phyloP scores from a whole-genome alignment of 2,888 invertebrate genomes.

The Alloplasta piceator region DNA sequence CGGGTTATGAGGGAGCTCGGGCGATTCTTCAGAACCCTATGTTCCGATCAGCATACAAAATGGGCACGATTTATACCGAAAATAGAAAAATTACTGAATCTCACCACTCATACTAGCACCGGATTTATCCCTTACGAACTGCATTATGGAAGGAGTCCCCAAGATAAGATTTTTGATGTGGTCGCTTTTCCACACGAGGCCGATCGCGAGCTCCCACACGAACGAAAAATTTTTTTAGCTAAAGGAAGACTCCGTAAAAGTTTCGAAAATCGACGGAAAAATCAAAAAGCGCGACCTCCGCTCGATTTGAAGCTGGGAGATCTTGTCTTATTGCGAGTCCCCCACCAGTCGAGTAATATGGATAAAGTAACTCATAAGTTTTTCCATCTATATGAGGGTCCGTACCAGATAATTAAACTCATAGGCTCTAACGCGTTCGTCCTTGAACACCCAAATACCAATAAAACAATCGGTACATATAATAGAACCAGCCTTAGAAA shows the following conservation, averaged over 20 bases:
- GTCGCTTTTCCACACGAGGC: conserved; percentile 16
- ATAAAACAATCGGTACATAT: conserved; percentile 38
- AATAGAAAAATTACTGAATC: conserved; percentile 50
- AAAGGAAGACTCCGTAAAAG: background rate
- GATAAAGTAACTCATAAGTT: conserved; percentile 38
- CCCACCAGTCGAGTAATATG: conserved; percentile 33
- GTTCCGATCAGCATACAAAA: conserved; percentile 56
- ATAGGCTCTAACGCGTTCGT: background rate
- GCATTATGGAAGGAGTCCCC: conserved; percentile 31
- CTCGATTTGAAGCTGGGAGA: conserved; percentile 4
- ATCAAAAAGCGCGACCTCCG: conserved; percentile 7
- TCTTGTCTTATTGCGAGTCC: conserved; percentile 37
- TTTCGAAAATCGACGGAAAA: conserved; percentile 18
- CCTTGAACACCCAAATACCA: background rate
- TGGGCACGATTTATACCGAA: conserved; percentile 53
- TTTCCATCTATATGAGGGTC: no score
- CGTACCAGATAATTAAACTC: conserved; percentile 23
- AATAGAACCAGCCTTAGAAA: conserved; percentile 22
- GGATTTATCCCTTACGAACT: conserved; percentile 56
- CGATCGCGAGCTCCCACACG: background rate
- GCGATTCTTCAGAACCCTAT: conserved; percentile 56
- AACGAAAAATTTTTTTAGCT: conserved; percentile 42
- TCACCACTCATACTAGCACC: conserved; percentile 53
- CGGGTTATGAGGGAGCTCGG: no score
- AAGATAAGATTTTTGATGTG: conserved; percentile 28